Evolutionary conservation across 1,140 invertebrate genomes (phyloP).

Genomic region (Bombus consobrinus): DNA sequence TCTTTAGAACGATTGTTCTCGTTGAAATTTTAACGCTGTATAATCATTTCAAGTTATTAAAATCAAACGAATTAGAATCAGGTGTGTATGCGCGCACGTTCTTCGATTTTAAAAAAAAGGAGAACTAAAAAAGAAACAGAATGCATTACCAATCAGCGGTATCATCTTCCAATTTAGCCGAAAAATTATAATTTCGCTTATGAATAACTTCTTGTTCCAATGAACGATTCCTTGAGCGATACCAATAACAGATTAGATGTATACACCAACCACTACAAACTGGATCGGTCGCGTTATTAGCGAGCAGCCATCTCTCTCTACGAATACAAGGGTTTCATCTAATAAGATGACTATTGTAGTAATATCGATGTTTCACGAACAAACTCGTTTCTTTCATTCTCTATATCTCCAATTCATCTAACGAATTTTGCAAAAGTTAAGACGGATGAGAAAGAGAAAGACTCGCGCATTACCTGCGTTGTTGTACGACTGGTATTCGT

Average conservation of each 20-base stretch:
- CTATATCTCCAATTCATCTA: not conserved
- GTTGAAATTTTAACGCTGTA: not conserved
- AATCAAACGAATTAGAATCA: not conserved
- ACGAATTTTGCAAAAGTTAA: not conserved
- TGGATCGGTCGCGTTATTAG: conserved; percentile 41
- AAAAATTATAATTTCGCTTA: not conserved
- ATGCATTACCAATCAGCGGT: not conserved
- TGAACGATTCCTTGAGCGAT: conserved; percentile 31
- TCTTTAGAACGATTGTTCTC: not conserved
- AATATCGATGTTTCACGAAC: conserved; percentile 35
- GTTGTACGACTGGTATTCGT: conserved; percentile 9
- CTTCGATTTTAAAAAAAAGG: not conserved
- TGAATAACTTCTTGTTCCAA: not conserved
- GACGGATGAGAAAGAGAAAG: not conserved
- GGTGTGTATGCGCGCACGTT: not conserved
- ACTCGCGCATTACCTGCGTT: not conserved
- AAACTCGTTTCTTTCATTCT: not conserved
- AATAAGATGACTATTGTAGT: conserved; percentile 72
- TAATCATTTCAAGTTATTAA: not conserved
- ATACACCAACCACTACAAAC: conserved; percentile 64
- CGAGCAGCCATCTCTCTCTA: conserved; percentile 62
- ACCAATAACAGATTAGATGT: conserved; percentile 64
- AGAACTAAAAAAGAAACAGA: not conserved
- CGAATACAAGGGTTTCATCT: conserved; percentile 77
- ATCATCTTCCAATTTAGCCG: not conserved